Percentiles rank a stretch among this genome's conserved stretches.
phyloP scores from a whole-genome alignment of 2,888 invertebrate species.

The Perithous albicinctus region DNA sequence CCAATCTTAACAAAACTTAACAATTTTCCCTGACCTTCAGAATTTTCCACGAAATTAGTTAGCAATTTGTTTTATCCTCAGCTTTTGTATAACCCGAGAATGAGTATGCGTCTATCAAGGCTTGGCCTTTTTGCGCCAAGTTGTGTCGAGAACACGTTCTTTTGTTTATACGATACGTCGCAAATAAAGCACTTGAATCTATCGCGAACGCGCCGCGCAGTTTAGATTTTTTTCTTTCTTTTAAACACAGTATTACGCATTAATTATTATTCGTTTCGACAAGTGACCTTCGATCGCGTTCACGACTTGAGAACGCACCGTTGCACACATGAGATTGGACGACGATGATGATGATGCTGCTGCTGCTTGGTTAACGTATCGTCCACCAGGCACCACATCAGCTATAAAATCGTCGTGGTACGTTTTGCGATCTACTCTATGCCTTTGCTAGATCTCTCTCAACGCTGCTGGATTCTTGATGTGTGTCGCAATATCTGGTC shows the following conservation, averaged over 20 bases:
- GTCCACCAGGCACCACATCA: conserved; percentile 50
- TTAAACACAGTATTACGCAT: conserved; percentile 60
- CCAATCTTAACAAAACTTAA: no score
- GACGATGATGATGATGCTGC: conserved; percentile 40
- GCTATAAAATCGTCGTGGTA: conserved; percentile 49
- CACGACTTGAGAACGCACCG: conserved; percentile 52
- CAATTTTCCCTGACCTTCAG: background rate
- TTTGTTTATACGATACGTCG: background rate
- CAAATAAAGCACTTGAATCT: conserved; percentile 30
- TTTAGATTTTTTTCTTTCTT: conserved; percentile 33
- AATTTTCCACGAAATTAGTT: background rate
- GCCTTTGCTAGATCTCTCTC: conserved; percentile 24
- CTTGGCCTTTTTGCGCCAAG: no score
- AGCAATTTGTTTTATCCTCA: conserved; percentile 6
- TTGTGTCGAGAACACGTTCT: conserved; percentile 1
- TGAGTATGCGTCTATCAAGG: background rate
- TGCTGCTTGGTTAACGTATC: conserved; percentile 47
- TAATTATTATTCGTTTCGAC: conserved; percentile 69
- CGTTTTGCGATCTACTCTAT: conserved; percentile 59
- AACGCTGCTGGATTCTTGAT: conserved; percentile 25
- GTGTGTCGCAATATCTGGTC: conserved; percentile 61
- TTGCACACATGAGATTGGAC: conserved; percentile 61
- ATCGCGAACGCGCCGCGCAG: no score
- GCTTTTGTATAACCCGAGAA: background rate
- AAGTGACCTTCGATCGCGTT: conserved; percentile 62